These are phyloP conservation scores for Schizothorax lantsangensis DNA, from an alignment of 2,797 vertebrate species.

Conservation along the genomic window DNA sequence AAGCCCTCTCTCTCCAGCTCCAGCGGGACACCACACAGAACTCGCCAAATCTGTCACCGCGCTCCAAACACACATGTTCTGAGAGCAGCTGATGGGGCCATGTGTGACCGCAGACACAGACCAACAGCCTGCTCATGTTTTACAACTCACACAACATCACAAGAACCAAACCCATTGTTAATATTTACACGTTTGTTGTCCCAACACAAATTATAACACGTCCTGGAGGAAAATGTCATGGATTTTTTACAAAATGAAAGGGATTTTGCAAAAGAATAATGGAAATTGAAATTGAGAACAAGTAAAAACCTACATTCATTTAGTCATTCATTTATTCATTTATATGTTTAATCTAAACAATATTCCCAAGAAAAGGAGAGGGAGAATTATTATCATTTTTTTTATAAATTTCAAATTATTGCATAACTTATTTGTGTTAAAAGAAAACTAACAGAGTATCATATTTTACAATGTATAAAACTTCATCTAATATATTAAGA, in stretches of 20 bases:
- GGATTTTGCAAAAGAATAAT: neutral
- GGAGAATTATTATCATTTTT: neutral
- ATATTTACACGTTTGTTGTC: slow-evolving; percentile 1
- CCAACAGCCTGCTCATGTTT: slow-evolving; percentile 4
- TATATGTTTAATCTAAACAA: neutral
- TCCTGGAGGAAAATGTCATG: neutral
- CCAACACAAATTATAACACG: neutral
- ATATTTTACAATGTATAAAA: neutral
- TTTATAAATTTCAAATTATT: neutral
- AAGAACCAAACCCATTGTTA: neutral
- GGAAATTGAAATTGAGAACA: neutral
- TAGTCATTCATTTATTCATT: neutral
- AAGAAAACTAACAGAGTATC: no score
- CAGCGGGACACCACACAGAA: slow-evolving; percentile 40
- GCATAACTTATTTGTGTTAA: neutral
- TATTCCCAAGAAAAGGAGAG: neutral
- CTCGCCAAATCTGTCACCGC: slow-evolving; percentile 13
- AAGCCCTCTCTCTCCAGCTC: slow-evolving; percentile 28
- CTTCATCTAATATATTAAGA: neutral
- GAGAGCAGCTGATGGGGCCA: slow-evolving; percentile 12
- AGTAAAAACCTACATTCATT: neutral
- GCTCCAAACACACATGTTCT: slow-evolving; percentile 16
- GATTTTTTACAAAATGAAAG: neutral
- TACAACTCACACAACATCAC: neutral
- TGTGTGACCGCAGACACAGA: slow-evolving; percentile 7